Conservation (phyloP, 2,113 vertebrate genomes). For the Labrus mixtus region DNA sequence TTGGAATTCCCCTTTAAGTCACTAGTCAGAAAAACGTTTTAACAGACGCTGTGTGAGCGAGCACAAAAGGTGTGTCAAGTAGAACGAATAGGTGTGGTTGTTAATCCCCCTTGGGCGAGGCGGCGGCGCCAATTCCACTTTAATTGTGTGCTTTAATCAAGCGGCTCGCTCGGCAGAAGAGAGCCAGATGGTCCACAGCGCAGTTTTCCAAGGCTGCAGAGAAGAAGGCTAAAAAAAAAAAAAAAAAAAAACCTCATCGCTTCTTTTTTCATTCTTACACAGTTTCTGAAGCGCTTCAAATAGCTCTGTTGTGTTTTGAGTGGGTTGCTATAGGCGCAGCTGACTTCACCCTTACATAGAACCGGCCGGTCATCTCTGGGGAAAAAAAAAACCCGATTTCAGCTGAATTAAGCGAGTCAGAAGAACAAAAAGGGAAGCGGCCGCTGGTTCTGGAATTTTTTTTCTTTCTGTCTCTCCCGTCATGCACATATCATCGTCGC, state of each 20-base stretch:
- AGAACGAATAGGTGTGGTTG: constrained; percentile 46
- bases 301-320: constrained; percentile 1
- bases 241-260: too few species aligned
- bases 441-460: not conserved
- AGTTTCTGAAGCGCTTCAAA: not conserved
- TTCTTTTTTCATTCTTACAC: too few species aligned
- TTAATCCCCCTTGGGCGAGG: constrained; percentile 49
- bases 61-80: constrained; percentile 17
- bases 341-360: constrained; percentile 21
- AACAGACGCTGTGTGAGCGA: not conserved
- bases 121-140: constrained; percentile 34
- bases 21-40: too few species aligned
- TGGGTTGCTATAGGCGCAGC: constrained; percentile 4
- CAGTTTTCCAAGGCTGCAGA: constrained; percentile 32
- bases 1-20: too few species aligned
- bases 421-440: not conserved
- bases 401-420: constrained; percentile 15
- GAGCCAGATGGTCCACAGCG: constrained; percentile 47
- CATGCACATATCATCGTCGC: not conserved
- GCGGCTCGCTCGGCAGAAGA: constrained; percentile 9
- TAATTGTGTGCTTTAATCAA: constrained; percentile 69
- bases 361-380: not conserved
- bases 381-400: too few species aligned
- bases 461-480: too few species aligned
- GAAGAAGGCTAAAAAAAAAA: not conserved